Conservation (phyloP, 1,140 invertebrate species). For the Diabrotica undecimpunctata region DNA sequence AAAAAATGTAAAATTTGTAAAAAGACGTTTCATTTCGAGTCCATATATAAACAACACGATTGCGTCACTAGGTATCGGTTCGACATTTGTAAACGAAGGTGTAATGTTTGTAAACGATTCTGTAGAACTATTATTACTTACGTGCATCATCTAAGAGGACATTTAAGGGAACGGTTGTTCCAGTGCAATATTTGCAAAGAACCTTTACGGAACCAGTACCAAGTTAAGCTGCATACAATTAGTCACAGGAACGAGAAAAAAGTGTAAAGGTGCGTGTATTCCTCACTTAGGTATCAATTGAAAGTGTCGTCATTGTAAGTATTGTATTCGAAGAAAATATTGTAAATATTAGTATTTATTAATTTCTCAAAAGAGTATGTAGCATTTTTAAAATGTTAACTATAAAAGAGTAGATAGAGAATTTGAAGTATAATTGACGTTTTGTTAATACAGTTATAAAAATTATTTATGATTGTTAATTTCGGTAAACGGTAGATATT, state of each 20-base stretch:
- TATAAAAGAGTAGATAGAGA: too few relatives aligned
- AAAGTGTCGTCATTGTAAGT: too few relatives aligned
- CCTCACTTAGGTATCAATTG: too few relatives aligned
- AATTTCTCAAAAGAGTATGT: too few relatives aligned
- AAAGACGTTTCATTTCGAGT: slow-evolving; percentile 12
- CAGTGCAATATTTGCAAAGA: slow-evolving; percentile 7
- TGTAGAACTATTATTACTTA: slow-evolving; percentile 5
- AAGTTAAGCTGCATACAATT: slow-evolving; percentile 9
- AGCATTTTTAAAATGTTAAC: too few relatives aligned
- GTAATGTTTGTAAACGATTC: slow-evolving; percentile 11
- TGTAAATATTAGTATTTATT: too few relatives aligned
- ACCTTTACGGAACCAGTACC: slow-evolving; percentile 6
- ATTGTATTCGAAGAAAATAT: too few relatives aligned
- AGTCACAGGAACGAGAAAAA: not conserved
- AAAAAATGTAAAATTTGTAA: slow-evolving; percentile 16
- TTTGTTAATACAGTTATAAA: too few relatives aligned
- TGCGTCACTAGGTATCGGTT: slow-evolving; percentile 6
- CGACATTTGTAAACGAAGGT: slow-evolving; percentile 8
- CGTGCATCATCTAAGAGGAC: slow-evolving; percentile 7
- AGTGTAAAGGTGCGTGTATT: too few relatives aligned
- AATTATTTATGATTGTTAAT: too few relatives aligned
- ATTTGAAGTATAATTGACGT: too few relatives aligned
- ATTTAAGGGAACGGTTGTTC: slow-evolving; percentile 7
- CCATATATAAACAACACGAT: slow-evolving; percentile 11
- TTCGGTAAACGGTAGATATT: too few relatives aligned